Evolutionary conservation across 1,140 invertebrate genomes (phyloP).

Genomic region (Trypoxylus dichotomus): DNA sequence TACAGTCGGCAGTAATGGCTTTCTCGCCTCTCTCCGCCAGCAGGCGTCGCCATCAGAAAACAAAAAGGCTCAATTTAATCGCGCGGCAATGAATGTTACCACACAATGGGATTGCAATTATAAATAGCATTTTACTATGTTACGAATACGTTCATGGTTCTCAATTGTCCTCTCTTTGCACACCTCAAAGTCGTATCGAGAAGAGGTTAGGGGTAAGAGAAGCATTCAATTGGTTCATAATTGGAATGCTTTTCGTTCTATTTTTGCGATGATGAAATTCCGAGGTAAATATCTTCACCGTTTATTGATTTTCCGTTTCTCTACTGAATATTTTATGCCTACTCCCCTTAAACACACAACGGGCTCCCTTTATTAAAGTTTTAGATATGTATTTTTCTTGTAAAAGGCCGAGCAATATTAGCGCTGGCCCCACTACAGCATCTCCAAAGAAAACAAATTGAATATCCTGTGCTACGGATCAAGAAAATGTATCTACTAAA

Average conservation of each 20-base stretch:
- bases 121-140: neutral
- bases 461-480: too few relatives aligned
- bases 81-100: neutral
- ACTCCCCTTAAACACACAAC: neutral
- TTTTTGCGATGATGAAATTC: constrained; percentile 16
- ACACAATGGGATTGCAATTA: neutral
- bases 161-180: neutral
- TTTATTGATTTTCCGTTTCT: neutral
- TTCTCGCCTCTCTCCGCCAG: too few relatives aligned
- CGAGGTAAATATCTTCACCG: neutral
- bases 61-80: constrained; percentile 5
- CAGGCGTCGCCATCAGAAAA: neutral
- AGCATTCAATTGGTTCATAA: constrained; percentile 1
- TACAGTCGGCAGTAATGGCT: neutral
- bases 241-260: neutral
- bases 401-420: neutral
- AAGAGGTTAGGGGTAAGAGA: neutral
- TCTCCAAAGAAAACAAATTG: neutral
- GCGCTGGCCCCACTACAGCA: neutral
- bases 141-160: neutral
- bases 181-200: neutral
- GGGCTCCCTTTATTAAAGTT: neutral
- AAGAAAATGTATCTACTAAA: too few relatives aligned
- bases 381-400: neutral
- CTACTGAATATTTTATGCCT: constrained; percentile 2